These are phyloP conservation scores for Cavia aperea DNA, from an alignment of 2,113 vertebrate genomes.

Conservation along the genomic window DNA sequence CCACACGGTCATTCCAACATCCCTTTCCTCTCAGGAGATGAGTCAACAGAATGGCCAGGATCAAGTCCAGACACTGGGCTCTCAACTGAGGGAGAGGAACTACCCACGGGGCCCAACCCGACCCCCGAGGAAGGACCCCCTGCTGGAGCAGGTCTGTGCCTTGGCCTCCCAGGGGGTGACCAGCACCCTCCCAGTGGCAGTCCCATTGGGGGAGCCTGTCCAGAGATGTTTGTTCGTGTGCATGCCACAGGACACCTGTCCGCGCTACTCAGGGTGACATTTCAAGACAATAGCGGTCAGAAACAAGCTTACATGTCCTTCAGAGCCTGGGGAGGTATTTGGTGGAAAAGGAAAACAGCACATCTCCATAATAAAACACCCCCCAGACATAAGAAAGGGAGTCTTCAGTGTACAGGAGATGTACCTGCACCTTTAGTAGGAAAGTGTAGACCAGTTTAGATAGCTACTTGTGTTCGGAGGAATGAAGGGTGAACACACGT, in stretches of 20 bases:
- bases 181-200: neutral
- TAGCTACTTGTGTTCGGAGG: neutral
- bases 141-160: neutral
- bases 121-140: constrained; percentile 49
- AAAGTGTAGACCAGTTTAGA: neutral
- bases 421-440: neutral
- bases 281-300: neutral
- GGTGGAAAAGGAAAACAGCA: neutral
- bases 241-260: neutral
- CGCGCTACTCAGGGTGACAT: neutral
- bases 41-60: constrained; percentile 74
- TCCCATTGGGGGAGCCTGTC: neutral
- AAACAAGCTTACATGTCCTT: neutral
- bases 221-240: neutral
- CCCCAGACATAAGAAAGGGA: neutral
- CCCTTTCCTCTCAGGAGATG: constrained; percentile 70
- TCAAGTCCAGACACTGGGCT: constrained; percentile 69
- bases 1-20: neutral
- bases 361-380: neutral
- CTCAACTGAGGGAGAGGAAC: constrained; percentile 71
- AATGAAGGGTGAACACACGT: neutral
- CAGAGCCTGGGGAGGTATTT: neutral
- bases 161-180: neutral
- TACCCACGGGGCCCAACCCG: constrained; percentile 65
- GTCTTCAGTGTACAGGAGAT: neutral